Evolutionary conservation across 2,888 invertebrate genomes (phyloP).

Genomic region (Empis livida): DNA sequence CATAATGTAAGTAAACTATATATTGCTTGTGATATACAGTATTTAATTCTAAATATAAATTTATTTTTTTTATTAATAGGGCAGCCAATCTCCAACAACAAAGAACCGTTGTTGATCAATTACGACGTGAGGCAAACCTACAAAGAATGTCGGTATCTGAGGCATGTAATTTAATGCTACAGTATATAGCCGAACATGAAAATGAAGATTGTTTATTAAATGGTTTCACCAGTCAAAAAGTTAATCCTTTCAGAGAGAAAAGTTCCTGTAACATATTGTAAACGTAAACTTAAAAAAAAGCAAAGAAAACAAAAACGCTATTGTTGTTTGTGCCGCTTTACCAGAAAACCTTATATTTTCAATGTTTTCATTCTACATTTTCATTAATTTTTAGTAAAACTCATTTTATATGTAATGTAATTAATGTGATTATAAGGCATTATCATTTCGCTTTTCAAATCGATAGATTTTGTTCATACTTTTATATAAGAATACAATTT

Average conservation of each 20-base stretch:
- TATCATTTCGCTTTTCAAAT: too few relatives aligned
- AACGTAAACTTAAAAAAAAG: neutral
- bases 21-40: too few relatives aligned
- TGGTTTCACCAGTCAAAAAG: slow-evolving; percentile 87
- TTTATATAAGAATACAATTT: too few relatives aligned
- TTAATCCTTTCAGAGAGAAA: slow-evolving; percentile 92
- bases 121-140: slow-evolving; percentile 80
- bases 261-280: slow-evolving; percentile 76
- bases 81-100: slow-evolving; percentile 91
- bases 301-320: too few relatives aligned
- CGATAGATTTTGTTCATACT: too few relatives aligned
- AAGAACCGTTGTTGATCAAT: slow-evolving; percentile 77
- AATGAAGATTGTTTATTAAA: slow-evolving; percentile 86
- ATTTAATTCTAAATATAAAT: neutral
- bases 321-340: too few relatives aligned
- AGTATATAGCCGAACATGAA: slow-evolving; percentile 80
- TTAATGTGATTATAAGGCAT: too few relatives aligned
- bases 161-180: slow-evolving; percentile 85
- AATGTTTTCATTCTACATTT: too few relatives aligned
- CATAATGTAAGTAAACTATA: slow-evolving; percentile 50
- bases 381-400: too few relatives aligned
- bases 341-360: too few relatives aligned
- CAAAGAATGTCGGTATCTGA: slow-evolving; percentile 71
- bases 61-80: slow-evolving; percentile 27
- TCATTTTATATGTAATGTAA: too few relatives aligned